These are phyloP conservation scores for Gambusia holbrooki DNA, from an alignment of 2,113 vertebrate genomes.

Conservation along the genomic window DNA sequence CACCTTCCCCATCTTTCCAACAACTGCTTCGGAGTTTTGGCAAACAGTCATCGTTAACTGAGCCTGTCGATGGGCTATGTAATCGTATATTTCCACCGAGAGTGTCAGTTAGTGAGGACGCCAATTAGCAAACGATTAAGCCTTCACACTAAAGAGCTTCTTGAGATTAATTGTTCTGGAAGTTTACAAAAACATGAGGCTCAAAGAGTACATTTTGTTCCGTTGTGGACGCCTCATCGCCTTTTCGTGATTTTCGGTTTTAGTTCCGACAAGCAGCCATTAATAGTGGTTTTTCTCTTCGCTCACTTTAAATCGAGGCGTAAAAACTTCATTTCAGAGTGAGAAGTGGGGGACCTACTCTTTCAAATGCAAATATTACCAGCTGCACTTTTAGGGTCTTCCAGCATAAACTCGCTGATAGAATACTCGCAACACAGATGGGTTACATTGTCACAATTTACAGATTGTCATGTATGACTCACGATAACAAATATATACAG, in stretches of 20 bases:
- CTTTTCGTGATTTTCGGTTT: conserved; percentile 48
- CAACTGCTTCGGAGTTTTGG: conserved; percentile 64
- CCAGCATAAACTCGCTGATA: not conserved
- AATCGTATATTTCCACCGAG: conserved; percentile 75
- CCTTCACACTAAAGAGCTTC: conserved; percentile 70
- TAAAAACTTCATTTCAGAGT: not conserved
- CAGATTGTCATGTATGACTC: conserved; percentile 8
- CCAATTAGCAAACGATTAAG: conserved; percentile 74
- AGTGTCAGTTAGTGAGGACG: conserved; percentile 65
- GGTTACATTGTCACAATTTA: not conserved
- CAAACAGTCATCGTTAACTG: conserved; percentile 67
- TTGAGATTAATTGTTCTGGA: conserved; percentile 71
- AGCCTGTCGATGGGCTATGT: conserved; percentile 63
- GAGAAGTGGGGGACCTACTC: no score
- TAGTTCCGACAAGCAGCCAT: conserved; percentile 23
- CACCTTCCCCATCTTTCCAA: conserved; percentile 40
- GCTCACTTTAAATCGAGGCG: not conserved
- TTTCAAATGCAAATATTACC: not conserved
- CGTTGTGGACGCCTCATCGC: conserved; percentile 10
- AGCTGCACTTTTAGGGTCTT: not conserved
- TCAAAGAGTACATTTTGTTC: conserved; percentile 61
- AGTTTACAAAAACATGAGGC: conserved; percentile 65
- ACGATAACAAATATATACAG: conserved; percentile 10
- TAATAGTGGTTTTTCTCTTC: not conserved
- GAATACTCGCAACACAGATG: not conserved